phyloP scores from a whole-genome alignment of 2,888 invertebrate species.

The Rhingia campestris region DNA sequence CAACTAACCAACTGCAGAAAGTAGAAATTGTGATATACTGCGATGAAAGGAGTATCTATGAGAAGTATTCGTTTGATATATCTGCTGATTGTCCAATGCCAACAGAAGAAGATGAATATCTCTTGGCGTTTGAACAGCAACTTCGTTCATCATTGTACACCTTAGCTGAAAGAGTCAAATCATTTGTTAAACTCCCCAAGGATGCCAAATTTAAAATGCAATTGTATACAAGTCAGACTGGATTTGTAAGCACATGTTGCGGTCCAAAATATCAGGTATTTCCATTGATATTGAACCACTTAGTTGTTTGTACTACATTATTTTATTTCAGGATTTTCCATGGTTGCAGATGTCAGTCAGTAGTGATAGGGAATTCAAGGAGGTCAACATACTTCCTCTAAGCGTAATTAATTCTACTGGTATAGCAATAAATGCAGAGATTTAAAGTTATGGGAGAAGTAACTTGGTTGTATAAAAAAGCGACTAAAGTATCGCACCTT shows the following conservation, averaged over 20 bases:
- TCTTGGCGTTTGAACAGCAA: conserved; percentile 80
- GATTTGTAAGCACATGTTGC: conserved; percentile 78
- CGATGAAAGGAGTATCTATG: conserved; percentile 73
- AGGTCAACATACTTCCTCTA: conserved; percentile 78
- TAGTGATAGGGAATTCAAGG: conserved; percentile 29
- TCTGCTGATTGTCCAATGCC: conserved; percentile 54
- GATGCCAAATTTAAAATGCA: conserved; percentile 79
- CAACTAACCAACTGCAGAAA: conserved; percentile 75
- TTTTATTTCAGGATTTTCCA: conserved; percentile 78
- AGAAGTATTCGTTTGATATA: conserved; percentile 75
- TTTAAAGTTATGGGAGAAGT: conserved; percentile 52
- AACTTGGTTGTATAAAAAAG: not conserved
- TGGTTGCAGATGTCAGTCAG: conserved; percentile 78
- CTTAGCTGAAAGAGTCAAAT: conserved; percentile 79
- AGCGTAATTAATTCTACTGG: conserved; percentile 76
- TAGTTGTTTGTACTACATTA: not conserved
- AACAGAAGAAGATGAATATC: conserved; percentile 77
- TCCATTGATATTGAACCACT: not conserved
- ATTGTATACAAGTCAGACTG: conserved; percentile 79
- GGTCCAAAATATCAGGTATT: conserved; percentile 78
- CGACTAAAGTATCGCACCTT: too few species aligned
- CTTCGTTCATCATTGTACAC: conserved; percentile 78
- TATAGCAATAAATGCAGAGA: conserved; percentile 77
- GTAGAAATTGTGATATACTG: conserved; percentile 79
- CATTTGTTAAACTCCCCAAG: conserved; percentile 76